phyloP scores from a whole-genome alignment of 2,888 invertebrate genomes.

The Pristionchus maxplancki region DNA sequence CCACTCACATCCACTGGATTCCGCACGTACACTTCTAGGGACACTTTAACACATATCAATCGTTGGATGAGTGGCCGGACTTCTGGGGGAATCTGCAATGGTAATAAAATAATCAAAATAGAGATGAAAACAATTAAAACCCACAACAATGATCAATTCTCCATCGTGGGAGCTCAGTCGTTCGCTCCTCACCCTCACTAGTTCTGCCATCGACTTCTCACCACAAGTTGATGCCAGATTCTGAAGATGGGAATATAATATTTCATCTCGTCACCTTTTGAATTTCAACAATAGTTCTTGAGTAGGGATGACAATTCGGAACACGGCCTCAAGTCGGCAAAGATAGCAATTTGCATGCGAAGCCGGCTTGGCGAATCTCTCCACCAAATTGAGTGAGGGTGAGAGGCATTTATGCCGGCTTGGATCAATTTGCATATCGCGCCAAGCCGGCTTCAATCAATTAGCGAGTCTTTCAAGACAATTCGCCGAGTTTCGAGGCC shows the following conservation, averaged over 20 bases:
- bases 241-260: not conserved
- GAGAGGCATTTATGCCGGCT: no score
- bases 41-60: conserved; percentile 57
- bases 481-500: no score
- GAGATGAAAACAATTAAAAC: not conserved
- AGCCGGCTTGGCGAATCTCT: no score
- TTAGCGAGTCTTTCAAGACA: no score
- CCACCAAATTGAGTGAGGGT: no score
- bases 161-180: not conserved
- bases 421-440: no score
- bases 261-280: not conserved
- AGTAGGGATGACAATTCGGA: no score
- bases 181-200: conserved; percentile 5
- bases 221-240: not conserved
- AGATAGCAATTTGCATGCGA: no score
- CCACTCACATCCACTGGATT: conserved; percentile 54
- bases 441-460: no score
- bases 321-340: no score
- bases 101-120: not conserved
- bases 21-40: conserved; percentile 62
- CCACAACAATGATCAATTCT: conserved; percentile 21
- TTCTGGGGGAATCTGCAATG: conserved; percentile 66
- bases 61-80: conserved; percentile 54
- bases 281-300: no score
- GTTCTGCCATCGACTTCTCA: conserved; percentile 48